Percentiles rank a stretch among this genome's conserved stretches.
phyloP scores from a whole-genome alignment of 2,113 vertebrate species.

The Pygoscelis adeliae region DNA sequence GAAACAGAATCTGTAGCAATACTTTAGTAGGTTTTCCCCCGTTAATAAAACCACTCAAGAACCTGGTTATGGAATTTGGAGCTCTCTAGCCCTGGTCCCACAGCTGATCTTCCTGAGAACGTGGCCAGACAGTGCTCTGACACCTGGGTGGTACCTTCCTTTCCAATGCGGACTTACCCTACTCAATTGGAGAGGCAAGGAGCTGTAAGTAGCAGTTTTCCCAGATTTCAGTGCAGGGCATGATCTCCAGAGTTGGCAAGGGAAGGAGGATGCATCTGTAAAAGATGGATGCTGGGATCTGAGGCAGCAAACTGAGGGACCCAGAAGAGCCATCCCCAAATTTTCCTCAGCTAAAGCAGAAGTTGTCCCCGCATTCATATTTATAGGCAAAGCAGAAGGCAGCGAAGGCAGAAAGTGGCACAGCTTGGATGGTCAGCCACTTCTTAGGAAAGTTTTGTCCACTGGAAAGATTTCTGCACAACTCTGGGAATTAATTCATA shows the following conservation, averaged over 20 bases:
- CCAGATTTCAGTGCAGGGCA: neutral
- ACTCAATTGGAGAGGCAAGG: neutral
- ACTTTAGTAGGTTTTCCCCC: neutral
- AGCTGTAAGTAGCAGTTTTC: neutral
- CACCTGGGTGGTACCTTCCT: neutral
- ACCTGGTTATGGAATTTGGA: neutral
- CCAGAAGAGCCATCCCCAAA: neutral
- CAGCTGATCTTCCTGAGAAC: neutral
- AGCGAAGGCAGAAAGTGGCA: neutral
- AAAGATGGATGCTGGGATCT: neutral
- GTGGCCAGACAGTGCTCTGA: neutral
- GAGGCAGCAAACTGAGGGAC: neutral
- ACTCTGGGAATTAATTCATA: neutral
- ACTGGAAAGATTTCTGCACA: neutral
- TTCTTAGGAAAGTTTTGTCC: neutral
- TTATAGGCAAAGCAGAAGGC: neutral
- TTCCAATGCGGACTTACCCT: accelerated
- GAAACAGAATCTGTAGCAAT: neutral
- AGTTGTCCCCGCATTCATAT: accelerated
- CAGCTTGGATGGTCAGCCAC: neutral
- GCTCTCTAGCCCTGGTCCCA: neutral
- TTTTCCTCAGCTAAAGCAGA: neutral
- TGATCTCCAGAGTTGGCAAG: neutral
- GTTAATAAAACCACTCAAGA: neutral
- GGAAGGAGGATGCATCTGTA: neutral